Evolutionary conservation across 1,140 invertebrate genomes (phyloP).

Genomic region (Hesperophylax magnus): DNA sequence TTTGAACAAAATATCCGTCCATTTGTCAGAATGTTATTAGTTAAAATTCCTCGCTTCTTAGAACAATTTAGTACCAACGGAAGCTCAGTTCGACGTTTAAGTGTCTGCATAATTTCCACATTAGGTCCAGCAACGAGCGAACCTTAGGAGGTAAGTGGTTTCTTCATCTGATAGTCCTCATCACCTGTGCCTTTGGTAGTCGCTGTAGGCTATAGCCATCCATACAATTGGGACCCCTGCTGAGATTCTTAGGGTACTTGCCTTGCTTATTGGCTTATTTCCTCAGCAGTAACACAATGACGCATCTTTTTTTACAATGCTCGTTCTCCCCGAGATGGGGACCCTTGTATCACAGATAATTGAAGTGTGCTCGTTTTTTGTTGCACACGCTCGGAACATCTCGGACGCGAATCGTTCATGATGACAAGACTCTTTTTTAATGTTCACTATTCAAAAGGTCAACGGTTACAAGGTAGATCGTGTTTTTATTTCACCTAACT

Average conservation of each 20-base stretch:
- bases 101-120: conserved; percentile 42
- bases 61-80: conserved; percentile 3
- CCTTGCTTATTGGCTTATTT: conserved; percentile 1
- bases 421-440: neutral
- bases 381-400: neutral
- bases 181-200: conserved; percentile 17
- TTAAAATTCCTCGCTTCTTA: neutral
- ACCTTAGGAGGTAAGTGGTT: conserved; percentile 37
- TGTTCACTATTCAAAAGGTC: no score
- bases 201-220: neutral
- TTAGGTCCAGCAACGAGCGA: conserved; percentile 38
- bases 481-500: no score
- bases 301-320: neutral
- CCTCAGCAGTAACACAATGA: conserved; percentile 4
- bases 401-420: conserved; percentile 1
- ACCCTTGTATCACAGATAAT: conserved; percentile 18
- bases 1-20: no score
- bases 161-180: conserved; percentile 12
- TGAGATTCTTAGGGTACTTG: neutral
- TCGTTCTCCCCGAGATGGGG: neutral
- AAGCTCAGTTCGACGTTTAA: conserved; percentile 22
- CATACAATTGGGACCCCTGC: neutral
- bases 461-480: no score
- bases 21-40: neutral
- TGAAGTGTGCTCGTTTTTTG: conserved; percentile 16